phyloP scores from a whole-genome alignment of 2,888 invertebrate species.

The Aleiodes alternator region DNA sequence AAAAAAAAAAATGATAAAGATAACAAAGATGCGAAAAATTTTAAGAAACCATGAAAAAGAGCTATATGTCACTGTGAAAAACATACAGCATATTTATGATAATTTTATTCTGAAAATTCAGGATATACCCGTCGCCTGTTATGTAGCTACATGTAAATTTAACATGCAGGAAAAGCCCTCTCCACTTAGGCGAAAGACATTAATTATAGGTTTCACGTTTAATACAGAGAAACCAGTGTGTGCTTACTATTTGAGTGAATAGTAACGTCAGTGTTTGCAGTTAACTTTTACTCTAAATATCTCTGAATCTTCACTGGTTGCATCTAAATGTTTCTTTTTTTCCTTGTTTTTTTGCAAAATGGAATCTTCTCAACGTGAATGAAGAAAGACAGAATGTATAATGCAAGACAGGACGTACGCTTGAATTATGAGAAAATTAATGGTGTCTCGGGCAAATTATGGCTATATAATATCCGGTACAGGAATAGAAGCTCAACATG shows the following conservation, averaged over 20 bases:
- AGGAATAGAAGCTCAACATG: conserved; percentile 44
- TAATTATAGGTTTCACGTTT: conserved; percentile 63
- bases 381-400: conserved; percentile 28
- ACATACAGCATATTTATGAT: conserved; percentile 43
- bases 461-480: conserved; percentile 56
- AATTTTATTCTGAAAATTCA: conserved; percentile 27
- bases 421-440: conserved; percentile 66
- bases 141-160: conserved; percentile 62
- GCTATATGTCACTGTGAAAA: conserved; percentile 21
- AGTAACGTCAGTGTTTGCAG: conserved; percentile 28
- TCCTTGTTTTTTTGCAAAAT: not conserved
- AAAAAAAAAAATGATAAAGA: not conserved
- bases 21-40: not conserved
- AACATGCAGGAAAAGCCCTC: conserved; percentile 50
- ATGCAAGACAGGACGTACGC: conserved; percentile 55
- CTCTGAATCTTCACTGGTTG: conserved; percentile 58
- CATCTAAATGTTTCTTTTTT: too few relatives aligned
- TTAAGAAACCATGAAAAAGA: conserved; percentile 8
- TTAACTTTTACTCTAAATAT: conserved; percentile 62
- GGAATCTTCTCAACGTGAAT: conserved; percentile 13
- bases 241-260: conserved; percentile 20
- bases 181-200: conserved; percentile 54
- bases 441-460: conserved; percentile 63
- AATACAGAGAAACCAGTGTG: conserved; percentile 44
- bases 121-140: conserved; percentile 42